Conservation (phyloP, 2,888 invertebrate genomes). For the Candidula unifasciata region DNA sequence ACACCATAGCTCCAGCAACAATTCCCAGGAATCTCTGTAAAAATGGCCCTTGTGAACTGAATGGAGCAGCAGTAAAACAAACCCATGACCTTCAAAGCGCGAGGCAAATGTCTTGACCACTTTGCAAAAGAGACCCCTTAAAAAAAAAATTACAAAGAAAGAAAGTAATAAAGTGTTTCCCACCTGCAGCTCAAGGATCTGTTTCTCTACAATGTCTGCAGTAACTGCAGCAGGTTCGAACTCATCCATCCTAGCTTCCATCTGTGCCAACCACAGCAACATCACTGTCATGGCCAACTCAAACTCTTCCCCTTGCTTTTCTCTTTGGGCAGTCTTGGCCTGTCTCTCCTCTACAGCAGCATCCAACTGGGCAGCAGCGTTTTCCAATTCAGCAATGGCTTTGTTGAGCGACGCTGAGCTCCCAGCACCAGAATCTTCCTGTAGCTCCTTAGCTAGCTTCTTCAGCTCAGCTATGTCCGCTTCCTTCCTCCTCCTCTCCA, state of each 20-base stretch:
- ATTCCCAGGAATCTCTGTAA: too few relatives aligned
- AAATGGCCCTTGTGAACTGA: too few relatives aligned
- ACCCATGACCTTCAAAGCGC: too few relatives aligned
- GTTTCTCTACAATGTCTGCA: conserved; percentile 88
- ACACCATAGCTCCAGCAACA: too few relatives aligned
- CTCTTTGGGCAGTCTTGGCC: conserved; percentile 88
- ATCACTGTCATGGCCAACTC: conserved; percentile 90
- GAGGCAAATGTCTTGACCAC: too few relatives aligned
- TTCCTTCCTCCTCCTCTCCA: conserved; percentile 64
- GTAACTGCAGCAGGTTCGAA: conserved; percentile 92
- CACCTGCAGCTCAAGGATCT: conserved; percentile 81
- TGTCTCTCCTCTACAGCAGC: conserved; percentile 89
- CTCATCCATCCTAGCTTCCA: conserved; percentile 87
- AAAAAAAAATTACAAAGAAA: too few relatives aligned
- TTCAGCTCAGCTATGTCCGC: conserved; percentile 66
- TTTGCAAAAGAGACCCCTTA: too few relatives aligned
- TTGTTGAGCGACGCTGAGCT: conserved; percentile 68
- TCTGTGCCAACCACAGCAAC: conserved; percentile 89
- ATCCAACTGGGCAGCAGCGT: conserved; percentile 92
- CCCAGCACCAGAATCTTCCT: conserved; percentile 71
- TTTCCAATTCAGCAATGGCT: conserved; percentile 83
- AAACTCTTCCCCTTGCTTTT: conserved; percentile 91
- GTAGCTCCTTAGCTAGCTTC: conserved; percentile 67
- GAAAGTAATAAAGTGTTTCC: not conserved
- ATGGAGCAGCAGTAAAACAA: too few relatives aligned